Evolutionary conservation across 2,797 vertebrate species (phyloP).

Genomic region (Pseudochirops cupreus): DNA sequence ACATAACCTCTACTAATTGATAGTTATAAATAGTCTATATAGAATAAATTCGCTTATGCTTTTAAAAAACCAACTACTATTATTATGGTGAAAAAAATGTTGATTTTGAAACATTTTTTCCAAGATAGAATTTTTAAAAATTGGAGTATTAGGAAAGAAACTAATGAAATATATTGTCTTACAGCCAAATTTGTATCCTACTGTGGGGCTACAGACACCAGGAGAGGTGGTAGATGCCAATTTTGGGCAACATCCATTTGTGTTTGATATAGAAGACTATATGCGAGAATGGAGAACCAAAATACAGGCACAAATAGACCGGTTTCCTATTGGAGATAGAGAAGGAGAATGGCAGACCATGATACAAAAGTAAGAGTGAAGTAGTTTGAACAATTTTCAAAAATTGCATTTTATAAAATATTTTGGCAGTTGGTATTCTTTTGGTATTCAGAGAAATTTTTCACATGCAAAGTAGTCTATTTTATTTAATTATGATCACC

Average conservation of each 20-base stretch:
- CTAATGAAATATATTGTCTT: slow-evolving; percentile 81
- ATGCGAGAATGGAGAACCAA: slow-evolving; percentile 91
- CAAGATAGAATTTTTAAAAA: slow-evolving; percentile 48
- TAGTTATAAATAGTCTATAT: slow-evolving; percentile 42
- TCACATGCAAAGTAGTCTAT: background rate
- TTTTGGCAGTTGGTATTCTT: slow-evolving; percentile 1
- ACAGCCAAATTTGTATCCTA: slow-evolving; percentile 91
- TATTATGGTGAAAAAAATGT: background rate
- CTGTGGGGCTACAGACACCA: slow-evolving; percentile 90
- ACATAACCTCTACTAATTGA: slow-evolving; percentile 6
- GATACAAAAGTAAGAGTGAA: slow-evolving; percentile 88
- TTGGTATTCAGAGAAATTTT: slow-evolving; percentile 2
- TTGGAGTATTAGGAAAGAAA: slow-evolving; percentile 45
- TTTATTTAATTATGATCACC: slow-evolving; percentile 9
- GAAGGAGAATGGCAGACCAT: slow-evolving; percentile 91
- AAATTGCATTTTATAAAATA: background rate
- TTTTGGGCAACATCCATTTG: slow-evolving; percentile 91
- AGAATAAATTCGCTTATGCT: slow-evolving; percentile 39
- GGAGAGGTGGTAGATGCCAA: slow-evolving; percentile 92
- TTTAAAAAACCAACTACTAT: slow-evolving; percentile 9
- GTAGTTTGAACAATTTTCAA: background rate
- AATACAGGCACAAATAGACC: slow-evolving; percentile 90
- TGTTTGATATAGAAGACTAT: slow-evolving; percentile 91
- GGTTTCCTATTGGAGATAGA: slow-evolving; percentile 88
- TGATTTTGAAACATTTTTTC: slow-evolving; percentile 9